These are phyloP conservation scores for Genyomyrus donnyi DNA, from an alignment of 2,113 vertebrate species.

Conservation along the genomic window DNA sequence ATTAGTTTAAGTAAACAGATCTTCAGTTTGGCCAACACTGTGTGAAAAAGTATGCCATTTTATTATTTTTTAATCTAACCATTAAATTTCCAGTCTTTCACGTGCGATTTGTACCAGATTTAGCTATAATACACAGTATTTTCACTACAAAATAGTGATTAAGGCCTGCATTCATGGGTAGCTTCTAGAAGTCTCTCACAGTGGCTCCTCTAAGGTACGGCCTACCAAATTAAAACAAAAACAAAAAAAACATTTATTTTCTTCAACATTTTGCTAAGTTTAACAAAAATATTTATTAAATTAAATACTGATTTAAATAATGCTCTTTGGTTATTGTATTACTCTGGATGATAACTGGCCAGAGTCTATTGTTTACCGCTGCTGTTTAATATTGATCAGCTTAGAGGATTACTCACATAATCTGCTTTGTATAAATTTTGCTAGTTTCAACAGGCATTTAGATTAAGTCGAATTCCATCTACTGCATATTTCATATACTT, in stretches of 20 bases:
- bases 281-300: background rate
- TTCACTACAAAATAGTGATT: background rate
- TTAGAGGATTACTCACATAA: background rate
- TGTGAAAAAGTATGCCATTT: background rate
- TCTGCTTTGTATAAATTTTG: background rate
- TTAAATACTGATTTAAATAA: background rate
- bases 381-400: background rate
- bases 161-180: background rate
- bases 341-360: background rate
- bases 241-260: background rate
- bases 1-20: background rate
- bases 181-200: background rate
- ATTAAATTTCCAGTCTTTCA: background rate
- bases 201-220: background rate
- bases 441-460: background rate
- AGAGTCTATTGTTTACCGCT: background rate
- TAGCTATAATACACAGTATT: background rate
- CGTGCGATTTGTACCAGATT: background rate
- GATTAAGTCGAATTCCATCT: background rate
- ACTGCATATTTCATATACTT: background rate
- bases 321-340: background rate
- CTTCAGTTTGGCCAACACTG: background rate
- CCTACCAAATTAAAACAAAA: background rate
- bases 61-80: background rate
- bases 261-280: background rate